A percentile compares a stretch with the other conserved stretches of the same genome.
phyloP scores from a whole-genome alignment of 1,140 invertebrate species.

The Bombyx mandarina region DNA sequence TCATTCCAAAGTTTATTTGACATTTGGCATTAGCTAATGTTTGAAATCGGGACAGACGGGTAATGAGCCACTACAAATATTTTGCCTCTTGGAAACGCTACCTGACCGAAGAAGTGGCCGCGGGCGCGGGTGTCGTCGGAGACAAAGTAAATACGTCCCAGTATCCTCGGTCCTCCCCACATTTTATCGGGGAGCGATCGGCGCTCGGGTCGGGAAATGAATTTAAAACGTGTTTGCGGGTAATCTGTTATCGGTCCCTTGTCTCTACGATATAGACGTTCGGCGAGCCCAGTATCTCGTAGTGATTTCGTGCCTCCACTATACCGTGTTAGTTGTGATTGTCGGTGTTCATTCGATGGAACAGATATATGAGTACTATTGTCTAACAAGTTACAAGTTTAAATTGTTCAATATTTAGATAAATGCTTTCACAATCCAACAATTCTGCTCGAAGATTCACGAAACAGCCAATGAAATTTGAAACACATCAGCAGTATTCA shows the following conservation, averaged over 20 bases:
- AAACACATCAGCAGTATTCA: conserved; percentile 15
- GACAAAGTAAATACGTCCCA: conserved; percentile 70
- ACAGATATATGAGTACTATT: background rate
- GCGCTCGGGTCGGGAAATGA: conserved; percentile 67
- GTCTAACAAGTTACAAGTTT: background rate
- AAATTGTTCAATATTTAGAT: background rate
- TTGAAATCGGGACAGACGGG: conserved; percentile 51
- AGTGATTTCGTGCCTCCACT: conserved; percentile 34
- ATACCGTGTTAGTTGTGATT: conserved; percentile 4
- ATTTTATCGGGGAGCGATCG: conserved; percentile 69
- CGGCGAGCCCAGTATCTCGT: conserved; percentile 37
- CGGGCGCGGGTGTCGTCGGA: conserved; percentile 43
- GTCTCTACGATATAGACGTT: conserved; percentile 67
- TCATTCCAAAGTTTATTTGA: conserved; percentile 1
- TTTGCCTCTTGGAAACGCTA: conserved; percentile 64
- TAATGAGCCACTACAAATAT: conserved; percentile 61
- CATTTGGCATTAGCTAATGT: conserved; percentile 45
- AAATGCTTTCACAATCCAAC: background rate
- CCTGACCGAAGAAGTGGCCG: conserved; percentile 62
- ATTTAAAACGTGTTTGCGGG: conserved; percentile 71
- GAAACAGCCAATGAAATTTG: conserved; percentile 27
- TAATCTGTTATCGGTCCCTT: conserved; percentile 71
- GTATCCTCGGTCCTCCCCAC: conserved; percentile 56
- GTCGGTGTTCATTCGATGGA: conserved; percentile 1
- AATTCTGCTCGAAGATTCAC: background rate